Evolutionary conservation across 1,140 invertebrate genomes (phyloP), one percentile per base, ranked within the genome.

Genomic region (Triops cancriformis): DNA sequence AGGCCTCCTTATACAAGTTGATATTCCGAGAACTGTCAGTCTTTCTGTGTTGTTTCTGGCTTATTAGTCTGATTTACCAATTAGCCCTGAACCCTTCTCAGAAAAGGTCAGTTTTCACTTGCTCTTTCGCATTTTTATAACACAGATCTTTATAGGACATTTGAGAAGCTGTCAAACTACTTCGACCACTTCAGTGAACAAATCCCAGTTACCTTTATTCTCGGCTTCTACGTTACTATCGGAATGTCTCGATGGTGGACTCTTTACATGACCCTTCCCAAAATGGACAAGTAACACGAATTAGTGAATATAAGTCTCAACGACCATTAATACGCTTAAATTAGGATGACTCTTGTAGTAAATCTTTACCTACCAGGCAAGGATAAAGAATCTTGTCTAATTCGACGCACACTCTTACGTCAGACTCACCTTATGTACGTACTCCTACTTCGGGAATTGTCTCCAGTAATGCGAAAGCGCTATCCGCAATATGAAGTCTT

Each of bases 201-300:
- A 31, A 95, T 95, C 82, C 93, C 93, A 26, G 83, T 95, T 73
- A 92, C 92, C 18, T 94, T 95, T 84, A 93, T 96, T 23, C 86
- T 96, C 73, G 94, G 94, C 73, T 98, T 95, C 84, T 98, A 97
- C 85, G 95, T 98, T 14, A 91, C 92, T 14, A 90, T 64, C 6
- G 51, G 51, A 64, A 64, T 64, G 51, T n/a, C 51, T 18, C 14
- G 51, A 23, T 64, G 51, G 51, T 64, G 51, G 51, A 3, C 51
- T 23, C 51, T 64, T 5, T 64, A 64, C n/a, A 64, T 64, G 51
- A 64, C 51, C 51, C 51, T 64, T 5, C 51, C 51, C 18, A 64
- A 64, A 64, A 64, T 64, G 51, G 51, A 64, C 51, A 64, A 64
- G 51, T 64, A 23, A 18, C 23, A n/a, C 51, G 51, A 0, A n/a